phyloP scores from a whole-genome alignment of 2,888 invertebrate species.

The Sinotaia quadrata region DNA sequence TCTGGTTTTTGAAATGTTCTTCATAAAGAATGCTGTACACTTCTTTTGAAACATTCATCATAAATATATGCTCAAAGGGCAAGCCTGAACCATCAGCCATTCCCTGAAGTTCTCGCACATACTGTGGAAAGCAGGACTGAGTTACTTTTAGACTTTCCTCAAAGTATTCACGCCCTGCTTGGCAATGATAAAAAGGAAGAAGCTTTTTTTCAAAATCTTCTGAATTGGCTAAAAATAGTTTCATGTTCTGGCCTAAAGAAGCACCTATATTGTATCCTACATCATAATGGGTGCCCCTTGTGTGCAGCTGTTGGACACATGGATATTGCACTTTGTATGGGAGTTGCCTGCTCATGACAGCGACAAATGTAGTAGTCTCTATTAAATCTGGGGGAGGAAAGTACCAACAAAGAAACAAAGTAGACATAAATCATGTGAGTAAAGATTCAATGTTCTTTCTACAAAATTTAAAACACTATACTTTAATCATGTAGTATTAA shows the following conservation, averaged over 20 bases:
- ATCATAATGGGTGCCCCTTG: slow-evolving; percentile 40
- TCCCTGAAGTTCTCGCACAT: slow-evolving; percentile 46
- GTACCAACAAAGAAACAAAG: no score
- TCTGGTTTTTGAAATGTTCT: no score
- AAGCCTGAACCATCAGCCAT: slow-evolving; percentile 47
- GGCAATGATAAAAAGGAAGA: slow-evolving; percentile 36
- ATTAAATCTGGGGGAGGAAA: no score
- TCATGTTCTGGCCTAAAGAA: slow-evolving; percentile 38
- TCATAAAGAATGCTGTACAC: slow-evolving; percentile 32
- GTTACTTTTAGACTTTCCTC: slow-evolving; percentile 38
- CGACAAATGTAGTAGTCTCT: no score
- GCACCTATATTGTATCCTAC: slow-evolving; percentile 43
- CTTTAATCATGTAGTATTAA: no score
- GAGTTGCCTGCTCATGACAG: no score
- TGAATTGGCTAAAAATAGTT: slow-evolving; percentile 29
- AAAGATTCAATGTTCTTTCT: no score
- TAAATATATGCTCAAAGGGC: slow-evolving; percentile 45
- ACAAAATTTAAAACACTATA: no score
- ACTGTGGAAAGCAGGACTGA: slow-evolving; percentile 42
- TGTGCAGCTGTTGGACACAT: slow-evolving; percentile 14
- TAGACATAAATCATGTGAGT: no score
- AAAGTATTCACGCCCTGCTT: slow-evolving; percentile 35
- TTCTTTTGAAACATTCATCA: slow-evolving; percentile 43
- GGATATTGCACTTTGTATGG: no score
- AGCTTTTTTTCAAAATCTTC: slow-evolving; percentile 15